A percentile compares a stretch with the other conserved stretches of the same genome.
Conservation (phyloP, 2,888 invertebrate species). For the Caenorhabditis sp. region DNA sequence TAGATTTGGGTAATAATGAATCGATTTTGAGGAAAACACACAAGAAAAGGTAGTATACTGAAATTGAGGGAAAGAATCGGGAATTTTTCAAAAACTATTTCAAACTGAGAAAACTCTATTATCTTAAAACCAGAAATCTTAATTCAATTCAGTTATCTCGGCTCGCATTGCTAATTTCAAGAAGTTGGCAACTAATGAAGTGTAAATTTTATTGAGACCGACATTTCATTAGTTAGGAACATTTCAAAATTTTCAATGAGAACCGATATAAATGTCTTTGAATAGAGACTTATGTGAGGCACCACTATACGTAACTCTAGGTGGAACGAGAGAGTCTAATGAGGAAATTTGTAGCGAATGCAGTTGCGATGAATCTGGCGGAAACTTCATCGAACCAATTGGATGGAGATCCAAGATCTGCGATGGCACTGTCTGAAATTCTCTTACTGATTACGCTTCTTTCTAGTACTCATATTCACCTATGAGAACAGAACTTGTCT, state of each 20-base stretch:
- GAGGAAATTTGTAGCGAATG: slow-evolving; percentile 56
- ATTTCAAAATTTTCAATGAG: no score
- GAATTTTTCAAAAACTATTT: background rate
- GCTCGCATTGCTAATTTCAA: no score
- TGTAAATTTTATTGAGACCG: no score
- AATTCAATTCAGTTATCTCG: no score
- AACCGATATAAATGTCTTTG: no score
- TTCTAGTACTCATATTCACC: slow-evolving; percentile 24
- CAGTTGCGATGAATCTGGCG: slow-evolving; percentile 51
- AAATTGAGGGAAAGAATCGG: background rate
- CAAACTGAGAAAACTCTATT: slow-evolving; percentile 11
- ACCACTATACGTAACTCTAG: no score
- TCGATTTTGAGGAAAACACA: background rate
- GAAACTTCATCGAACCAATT: slow-evolving; percentile 60
- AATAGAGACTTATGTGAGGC: no score
- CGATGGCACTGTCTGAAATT: slow-evolving; percentile 62
- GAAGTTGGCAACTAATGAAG: no score
- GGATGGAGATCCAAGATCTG: slow-evolving; percentile 59
- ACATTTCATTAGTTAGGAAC: no score
- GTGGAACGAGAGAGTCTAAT: slow-evolving; percentile 47
- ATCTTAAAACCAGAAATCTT: no score
- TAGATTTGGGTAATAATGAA: background rate
- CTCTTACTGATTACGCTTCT: background rate
- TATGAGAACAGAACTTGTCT: slow-evolving; percentile 36
- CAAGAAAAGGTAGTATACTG: background rate